Evolutionary conservation across 2,888 invertebrate genomes (phyloP), one percentile per base, ranked within the genome.

Genomic region (Ichneumoninae sp.): DNA sequence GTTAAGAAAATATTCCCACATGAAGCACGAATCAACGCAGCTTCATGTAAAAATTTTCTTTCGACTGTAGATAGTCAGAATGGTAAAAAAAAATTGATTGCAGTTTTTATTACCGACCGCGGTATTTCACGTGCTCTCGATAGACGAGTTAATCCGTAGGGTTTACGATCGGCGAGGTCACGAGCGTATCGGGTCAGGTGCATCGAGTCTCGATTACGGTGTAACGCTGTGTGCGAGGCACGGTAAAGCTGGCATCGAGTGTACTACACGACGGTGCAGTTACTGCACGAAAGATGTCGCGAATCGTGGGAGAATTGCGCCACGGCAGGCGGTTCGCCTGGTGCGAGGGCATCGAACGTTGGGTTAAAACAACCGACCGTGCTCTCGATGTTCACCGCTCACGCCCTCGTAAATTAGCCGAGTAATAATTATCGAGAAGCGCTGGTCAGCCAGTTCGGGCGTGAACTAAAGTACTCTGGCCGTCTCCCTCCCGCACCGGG

Each of bases 341-440:
- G 19, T 26, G 63, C 40, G 71, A 70, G 36, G 40, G 16, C 30
- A 68, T 63, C 36, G 63, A 66, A 22, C 74, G 68, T 16, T 44
- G 73, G 57, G 63, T 78, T 84, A 73, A 81, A 78, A 84, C 47
- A 60, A 65, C 47, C 74, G 26, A 63, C 54, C 50, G 54, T 79
- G 52, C 54, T 60, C 40, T 50, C 81, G 36, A 1, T 33, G 71
- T 8, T 60, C 73, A 40, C 74, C 54, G 26, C 68, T 52, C 78
- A 66, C 50, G 47, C 74, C 76, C 65, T 84, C 84, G 84, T 84
- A 84, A 81, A 84, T 84, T 84, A 78, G 65, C 78, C 47, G 78
- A 74, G 81, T 81, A 84, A 84, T 84, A 84, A 84, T 84, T 81
- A 84, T 81, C 81, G 84, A 78, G 69, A 77, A 69, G 63, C 74